Evolutionary conservation across 2,888 invertebrate species (phyloP).

Genomic region (Tolmerus cingulatus): DNA sequence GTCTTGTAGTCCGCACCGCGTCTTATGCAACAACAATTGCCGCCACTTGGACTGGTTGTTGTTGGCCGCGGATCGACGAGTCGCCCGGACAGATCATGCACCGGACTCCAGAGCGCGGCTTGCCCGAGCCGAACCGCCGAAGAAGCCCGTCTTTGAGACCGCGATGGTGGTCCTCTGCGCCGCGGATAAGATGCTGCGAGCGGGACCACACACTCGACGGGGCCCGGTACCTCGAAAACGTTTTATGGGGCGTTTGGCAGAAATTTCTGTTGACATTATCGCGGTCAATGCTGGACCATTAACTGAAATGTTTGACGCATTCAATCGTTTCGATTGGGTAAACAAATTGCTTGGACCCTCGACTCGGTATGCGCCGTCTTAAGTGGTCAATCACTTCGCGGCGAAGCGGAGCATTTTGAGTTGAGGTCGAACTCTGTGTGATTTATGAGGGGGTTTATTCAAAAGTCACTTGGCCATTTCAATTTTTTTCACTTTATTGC

Average conservation of each 20-base stretch:
- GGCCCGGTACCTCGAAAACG: background rate
- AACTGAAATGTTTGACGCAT: conserved; percentile 7
- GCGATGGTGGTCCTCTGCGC: background rate
- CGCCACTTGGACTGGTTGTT: background rate
- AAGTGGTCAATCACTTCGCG: background rate
- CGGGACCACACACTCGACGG: background rate
- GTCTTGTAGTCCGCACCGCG: background rate
- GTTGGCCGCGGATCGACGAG: background rate
- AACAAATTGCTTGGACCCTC: background rate
- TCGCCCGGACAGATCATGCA: background rate
- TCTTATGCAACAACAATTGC: background rate
- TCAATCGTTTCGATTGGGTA: background rate
- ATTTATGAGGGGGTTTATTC: background rate
- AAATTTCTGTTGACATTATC: conserved; percentile 32
- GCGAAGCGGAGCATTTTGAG: background rate
- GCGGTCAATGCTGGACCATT: conserved; percentile 26
- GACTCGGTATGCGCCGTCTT: background rate
- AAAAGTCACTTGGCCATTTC: background rate
- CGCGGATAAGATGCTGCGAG: background rate
- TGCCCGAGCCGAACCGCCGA: background rate
- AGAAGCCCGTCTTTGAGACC: background rate
- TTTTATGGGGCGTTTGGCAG: background rate
- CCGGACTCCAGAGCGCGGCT: background rate
- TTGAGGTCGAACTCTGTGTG: background rate
- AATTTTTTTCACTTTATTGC: background rate